Base-by-base conservation (phyloP, 1,140 invertebrate genomes). In the Drosophila littoralis region DNA sequence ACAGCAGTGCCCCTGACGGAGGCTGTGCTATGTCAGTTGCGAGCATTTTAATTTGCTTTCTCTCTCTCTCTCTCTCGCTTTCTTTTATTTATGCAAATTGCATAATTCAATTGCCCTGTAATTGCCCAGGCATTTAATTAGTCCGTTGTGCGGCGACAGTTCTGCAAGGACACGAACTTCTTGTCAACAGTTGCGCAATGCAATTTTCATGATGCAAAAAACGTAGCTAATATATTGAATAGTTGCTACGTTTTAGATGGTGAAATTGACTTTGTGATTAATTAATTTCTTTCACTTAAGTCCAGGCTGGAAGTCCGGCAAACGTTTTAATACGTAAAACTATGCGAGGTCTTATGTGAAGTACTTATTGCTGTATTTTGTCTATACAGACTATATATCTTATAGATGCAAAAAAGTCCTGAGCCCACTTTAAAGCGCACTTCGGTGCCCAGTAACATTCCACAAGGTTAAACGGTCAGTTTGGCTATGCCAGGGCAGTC, bases 31-130 rank as follows among this genome's bases (percentile, higher is more conserved):
- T 28, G 22, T 28, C 40, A 28, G 38, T 57, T 55, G 33, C 22
- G 22, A 45, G 28, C 38, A 63, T 58, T 63, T 63, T 61, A 42
- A 51, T 61, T 50, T 43, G 28, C 35, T 55, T n/a, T 28, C 8
- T 52, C 7, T 15, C 32, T 35, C n/a, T 33, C 8, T 38, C 8
- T 54, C 40, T 43, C 17, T 57, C 22, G 32, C 12, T 28, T 28
- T 42, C 36, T 22, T 73, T 54, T 46, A 60, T 52, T 45, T 67
- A 67, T 67, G 63, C 38, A 59, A 72, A 72, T 59, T 45, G 46
- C 45, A 59, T 67, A 59, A 72, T 66, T 59, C 52, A 72, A 72
- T 67, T 67, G 54, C 7, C 32, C 13, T 43, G 28, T 43, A 72
- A 66, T 58, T 72, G 45, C 52, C 45, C 32, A 48, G 40, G 6